Base-by-base conservation (phyloP, 2,888 invertebrate genomes). In the Chymomyza amoena region DNA sequence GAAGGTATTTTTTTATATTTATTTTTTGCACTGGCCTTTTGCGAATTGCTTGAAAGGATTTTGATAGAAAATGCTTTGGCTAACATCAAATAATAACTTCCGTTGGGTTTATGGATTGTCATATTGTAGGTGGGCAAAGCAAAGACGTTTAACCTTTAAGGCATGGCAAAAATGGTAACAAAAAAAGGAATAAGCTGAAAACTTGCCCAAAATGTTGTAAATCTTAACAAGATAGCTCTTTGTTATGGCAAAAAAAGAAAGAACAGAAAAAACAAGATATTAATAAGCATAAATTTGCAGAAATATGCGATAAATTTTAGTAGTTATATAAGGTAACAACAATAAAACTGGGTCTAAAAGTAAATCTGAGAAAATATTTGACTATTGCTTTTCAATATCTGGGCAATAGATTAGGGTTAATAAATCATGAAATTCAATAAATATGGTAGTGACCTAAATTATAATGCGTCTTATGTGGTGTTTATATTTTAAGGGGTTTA, bases 11-110 rank as follows among this genome's bases (percentile, higher is more conserved):
- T 39, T 32, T 16, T 32, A 15, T 52, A 2, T 15, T 69, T n/a
- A 28, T 16, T 64, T 36, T 56, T 66, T 57, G n/a, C 39, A 16
- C 59, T 59, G 61, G 51, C 68, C 79, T 65, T 78, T 68, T 70
- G 72, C 69, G 76, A 78, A 78, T 76, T 72, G 76, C 70, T 76
- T 71, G 69, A 81, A 81, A 81, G 81, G 80, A 78, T 75, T 78
- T 74, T 73, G 65, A 78, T 75, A 70, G 66, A 65, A 75, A 68
- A 69, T 62, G 59, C 61, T 65, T 65, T 45, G 70, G 68, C 71
- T 69, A 13, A 66, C 71, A 71, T 72, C 63, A 73, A 74, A 78
- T 75, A 78, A 72, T 71, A 76, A 76, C 61, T 59, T 56, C 63
- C 56, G 39, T 59, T 60, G 51, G 57, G 64, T 13, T 45, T 45